phyloP scores from a whole-genome alignment of 2,797 vertebrate species.

The Poecilia velifera region DNA sequence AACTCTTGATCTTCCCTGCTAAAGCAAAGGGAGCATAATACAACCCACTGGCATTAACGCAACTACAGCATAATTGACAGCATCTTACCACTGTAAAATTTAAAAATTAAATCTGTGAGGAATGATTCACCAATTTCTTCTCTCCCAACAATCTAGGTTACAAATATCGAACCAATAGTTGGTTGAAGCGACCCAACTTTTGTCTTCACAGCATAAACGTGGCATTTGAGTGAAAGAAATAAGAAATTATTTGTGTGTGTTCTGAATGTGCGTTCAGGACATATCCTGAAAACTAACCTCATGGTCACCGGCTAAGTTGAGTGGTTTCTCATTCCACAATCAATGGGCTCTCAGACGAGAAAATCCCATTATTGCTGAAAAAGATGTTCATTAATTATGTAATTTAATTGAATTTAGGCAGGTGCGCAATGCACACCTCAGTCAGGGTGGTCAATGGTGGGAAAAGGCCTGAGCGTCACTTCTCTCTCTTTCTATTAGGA shows the following conservation, averaged over 20 bases:
- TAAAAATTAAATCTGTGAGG: background rate
- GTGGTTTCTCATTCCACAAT: slow-evolving; percentile 83
- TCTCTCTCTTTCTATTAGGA: slow-evolving; percentile 93
- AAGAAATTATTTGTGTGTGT: background rate
- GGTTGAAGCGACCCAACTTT: background rate
- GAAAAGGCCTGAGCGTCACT: slow-evolving; percentile 86
- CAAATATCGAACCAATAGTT: no score
- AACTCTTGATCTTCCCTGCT: background rate
- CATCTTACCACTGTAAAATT: background rate
- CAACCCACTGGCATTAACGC: background rate
- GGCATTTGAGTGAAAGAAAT: background rate
- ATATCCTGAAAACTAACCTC: background rate
- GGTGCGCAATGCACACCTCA: slow-evolving; percentile 91
- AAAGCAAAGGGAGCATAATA: background rate
- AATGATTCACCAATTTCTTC: background rate
- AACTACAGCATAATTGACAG: background rate
- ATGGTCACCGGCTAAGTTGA: slow-evolving; percentile 53
- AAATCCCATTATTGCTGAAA: slow-evolving; percentile 90
- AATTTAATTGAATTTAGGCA: slow-evolving; percentile 97
- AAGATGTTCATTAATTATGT: slow-evolving; percentile 96
- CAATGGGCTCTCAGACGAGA: slow-evolving; percentile 87
- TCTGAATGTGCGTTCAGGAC: background rate
- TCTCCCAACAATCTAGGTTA: background rate
- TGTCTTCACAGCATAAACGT: background rate
- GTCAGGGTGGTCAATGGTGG: slow-evolving; percentile 94